Evolutionary conservation across 2,113 vertebrate genomes (phyloP).

Genomic region (rabbit (Oryctolagus cuniculus)): DNA sequence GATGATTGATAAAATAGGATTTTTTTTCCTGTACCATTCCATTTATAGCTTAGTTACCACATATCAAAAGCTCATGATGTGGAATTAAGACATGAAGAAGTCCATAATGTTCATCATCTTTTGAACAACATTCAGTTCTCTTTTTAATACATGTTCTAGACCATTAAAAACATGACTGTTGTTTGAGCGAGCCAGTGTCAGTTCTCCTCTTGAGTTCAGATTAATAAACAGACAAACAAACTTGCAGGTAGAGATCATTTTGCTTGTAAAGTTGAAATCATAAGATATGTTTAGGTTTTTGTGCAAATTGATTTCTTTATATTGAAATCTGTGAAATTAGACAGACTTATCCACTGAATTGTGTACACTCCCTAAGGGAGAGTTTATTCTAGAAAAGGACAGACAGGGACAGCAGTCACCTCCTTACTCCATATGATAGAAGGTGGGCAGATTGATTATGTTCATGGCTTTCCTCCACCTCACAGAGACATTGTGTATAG

Average conservation of each 20-base stretch:
- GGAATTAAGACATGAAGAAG: conserved; percentile 2
- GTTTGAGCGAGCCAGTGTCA: background rate
- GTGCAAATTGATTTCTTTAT: background rate
- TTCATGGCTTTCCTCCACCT: background rate
- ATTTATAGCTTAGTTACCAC: background rate
- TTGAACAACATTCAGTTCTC: background rate
- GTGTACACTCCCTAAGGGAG: background rate
- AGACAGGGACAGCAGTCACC: background rate
- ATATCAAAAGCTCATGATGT: background rate
- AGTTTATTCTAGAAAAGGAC: background rate
- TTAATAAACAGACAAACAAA: background rate
- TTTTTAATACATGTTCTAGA: background rate
- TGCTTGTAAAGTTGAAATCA: background rate
- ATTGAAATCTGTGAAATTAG: background rate
- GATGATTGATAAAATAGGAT: background rate
- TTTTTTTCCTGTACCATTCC: background rate
- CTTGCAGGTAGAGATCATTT: background rate
- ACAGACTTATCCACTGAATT: background rate
- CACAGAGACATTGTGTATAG: background rate
- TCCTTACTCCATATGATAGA: background rate
- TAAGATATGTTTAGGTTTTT: background rate
- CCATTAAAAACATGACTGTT: background rate
- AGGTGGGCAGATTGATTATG: background rate
- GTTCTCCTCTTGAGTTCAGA: background rate
- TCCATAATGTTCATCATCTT: background rate